Base-by-base conservation (phyloP, 2,888 invertebrate genomes). In the Lordiphosa andalusiaca region DNA sequence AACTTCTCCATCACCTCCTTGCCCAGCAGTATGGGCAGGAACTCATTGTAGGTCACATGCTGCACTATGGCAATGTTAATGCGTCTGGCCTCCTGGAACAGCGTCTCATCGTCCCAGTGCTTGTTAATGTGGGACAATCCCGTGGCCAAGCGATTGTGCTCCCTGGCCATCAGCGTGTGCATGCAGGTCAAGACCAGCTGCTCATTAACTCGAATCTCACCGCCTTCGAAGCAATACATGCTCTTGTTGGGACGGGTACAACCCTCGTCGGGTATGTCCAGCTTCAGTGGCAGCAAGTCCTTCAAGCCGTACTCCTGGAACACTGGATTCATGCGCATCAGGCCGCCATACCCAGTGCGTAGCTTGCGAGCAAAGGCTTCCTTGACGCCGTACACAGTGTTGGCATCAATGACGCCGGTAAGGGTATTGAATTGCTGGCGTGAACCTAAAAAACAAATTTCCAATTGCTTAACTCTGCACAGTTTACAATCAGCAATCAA, bases 1-100 rank as follows among this genome's bases (percentile, higher is more conserved):
- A 96, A 96, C 89, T 96, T 96, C 86, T 95, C 94, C 96, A 96
- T 96, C 35, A 96, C 94, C 81, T 96, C 96, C 88, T 96, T 96
- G 30, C 97, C 97, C 21, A 97, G 91, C 7, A 97, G 89, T 76
- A 97, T 95, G 9, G 97, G 96, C 73, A 97, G 89, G 89, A 96
- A 97, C 89, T 97, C 97, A 85, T 96, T 96, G 90, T 93, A 97
- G 0, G 96, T 96, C 58, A 97, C 93, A 85, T 97, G 96, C 86
- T 97, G 96, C 57, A 97, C 94, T 88, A 94, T 93, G 3, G 95
- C 96, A 53, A 96, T 94, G 73, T 94, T 94, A 78, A 97, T 95
- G 51, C 96, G 92, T 67, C 96, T 91, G 0, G 96, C 91, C 90
- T 96, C 96, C 90, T 97, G 97, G 91, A 94, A 97, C 0, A 97